These are phyloP conservation scores for Exocentrus adspersus DNA, from an alignment of 2,888 invertebrate genomes.

Conservation along the genomic window DNA sequence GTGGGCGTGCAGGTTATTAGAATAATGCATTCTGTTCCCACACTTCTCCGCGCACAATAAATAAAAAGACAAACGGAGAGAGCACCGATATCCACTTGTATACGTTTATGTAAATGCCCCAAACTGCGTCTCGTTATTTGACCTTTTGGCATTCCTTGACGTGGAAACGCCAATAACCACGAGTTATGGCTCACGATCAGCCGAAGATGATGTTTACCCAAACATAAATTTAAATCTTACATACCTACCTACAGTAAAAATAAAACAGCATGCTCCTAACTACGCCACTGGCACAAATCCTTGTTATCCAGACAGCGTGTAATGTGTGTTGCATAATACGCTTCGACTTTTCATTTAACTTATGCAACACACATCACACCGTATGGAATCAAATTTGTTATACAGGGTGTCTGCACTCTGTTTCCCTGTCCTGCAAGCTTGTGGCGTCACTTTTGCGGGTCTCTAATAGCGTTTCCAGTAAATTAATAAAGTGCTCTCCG, in stretches of 20 bases:
- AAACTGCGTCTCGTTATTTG: constrained; percentile 32
- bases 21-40: constrained; percentile 49
- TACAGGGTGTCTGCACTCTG: background rate
- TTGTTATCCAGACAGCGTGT: too few species aligned
- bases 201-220: constrained; percentile 19
- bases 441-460: constrained; percentile 8
- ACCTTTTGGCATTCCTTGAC: constrained; percentile 36
- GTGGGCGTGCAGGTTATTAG: constrained; percentile 48
- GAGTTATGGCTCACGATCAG: constrained; percentile 38
- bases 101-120: constrained; percentile 39
- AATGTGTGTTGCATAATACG: too few species aligned
- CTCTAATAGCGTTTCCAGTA: constrained; percentile 4
- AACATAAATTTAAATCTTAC: constrained; percentile 30
- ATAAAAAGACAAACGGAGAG: constrained; percentile 47
- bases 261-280: too few species aligned
- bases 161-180: constrained; percentile 30
- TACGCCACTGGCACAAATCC: too few species aligned
- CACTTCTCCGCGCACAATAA: constrained; percentile 42
- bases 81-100: constrained; percentile 27
- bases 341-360: too few species aligned
- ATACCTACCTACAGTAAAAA: background rate
- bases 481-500: constrained; percentile 11
- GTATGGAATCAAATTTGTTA: background rate
- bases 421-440: background rate
- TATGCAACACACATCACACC: too few species aligned